These are phyloP conservation scores for Eubucco bourcierii DNA, from an alignment of 2,113 vertebrate species.

Conservation along the genomic window DNA sequence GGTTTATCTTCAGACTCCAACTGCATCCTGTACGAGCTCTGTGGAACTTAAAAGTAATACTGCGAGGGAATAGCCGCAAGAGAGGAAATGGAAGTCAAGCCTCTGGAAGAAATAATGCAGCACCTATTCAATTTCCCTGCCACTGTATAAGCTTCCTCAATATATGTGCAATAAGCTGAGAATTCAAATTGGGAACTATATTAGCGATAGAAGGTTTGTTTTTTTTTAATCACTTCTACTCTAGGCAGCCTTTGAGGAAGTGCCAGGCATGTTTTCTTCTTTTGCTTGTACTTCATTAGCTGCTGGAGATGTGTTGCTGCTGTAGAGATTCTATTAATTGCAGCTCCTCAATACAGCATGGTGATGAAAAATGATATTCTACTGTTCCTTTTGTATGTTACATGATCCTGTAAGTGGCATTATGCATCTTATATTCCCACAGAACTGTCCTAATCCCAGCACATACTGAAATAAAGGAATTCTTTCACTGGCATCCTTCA, in stretches of 20 bases:
- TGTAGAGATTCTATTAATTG: background rate
- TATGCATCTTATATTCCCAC: background rate
- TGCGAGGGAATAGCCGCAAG: background rate
- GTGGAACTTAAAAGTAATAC: conserved; percentile 62
- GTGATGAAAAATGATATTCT: background rate
- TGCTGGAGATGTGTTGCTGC: background rate
- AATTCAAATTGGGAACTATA: background rate
- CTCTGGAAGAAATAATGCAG: background rate
- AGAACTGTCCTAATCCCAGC: background rate
- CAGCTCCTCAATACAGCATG: background rate
- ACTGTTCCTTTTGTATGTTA: background rate
- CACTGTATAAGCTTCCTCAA: background rate
- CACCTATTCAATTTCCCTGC: background rate
- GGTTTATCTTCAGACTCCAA: conserved; percentile 80
- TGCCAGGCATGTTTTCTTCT: background rate
- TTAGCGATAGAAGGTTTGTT: background rate
- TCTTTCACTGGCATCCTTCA: background rate
- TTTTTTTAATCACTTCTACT: background rate
- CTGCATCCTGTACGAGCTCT: conserved; percentile 75
- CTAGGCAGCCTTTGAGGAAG: background rate
- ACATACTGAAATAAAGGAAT: background rate
- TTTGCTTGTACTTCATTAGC: background rate
- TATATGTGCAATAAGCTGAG: background rate
- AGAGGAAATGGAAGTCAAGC: conserved; percentile 47
- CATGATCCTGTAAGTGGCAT: background rate